phyloP scores from a whole-genome alignment of 1,140 invertebrate species.

The Cryptotermes secundus region DNA sequence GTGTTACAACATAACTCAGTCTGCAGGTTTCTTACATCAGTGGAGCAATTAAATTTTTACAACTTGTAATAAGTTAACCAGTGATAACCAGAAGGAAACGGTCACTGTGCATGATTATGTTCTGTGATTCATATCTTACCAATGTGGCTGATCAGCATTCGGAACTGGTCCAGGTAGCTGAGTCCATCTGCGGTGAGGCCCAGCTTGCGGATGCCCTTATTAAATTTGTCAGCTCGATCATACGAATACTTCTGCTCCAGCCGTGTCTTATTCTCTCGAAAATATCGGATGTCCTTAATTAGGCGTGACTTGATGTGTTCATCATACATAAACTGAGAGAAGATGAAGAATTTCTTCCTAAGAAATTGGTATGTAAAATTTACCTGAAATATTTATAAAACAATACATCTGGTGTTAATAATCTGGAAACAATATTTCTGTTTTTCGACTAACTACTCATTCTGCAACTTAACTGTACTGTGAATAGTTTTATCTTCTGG shows the following conservation, averaged over 20 bases:
- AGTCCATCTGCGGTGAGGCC: slow-evolving; percentile 80
- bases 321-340: slow-evolving; percentile 97
- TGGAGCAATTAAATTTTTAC: too few relatives aligned
- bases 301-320: slow-evolving; percentile 97
- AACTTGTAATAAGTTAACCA: too few relatives aligned
- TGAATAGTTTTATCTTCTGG: too few relatives aligned
- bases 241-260: slow-evolving; percentile 71
- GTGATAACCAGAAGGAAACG: too few relatives aligned
- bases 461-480: too few relatives aligned
- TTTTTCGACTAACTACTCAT: too few relatives aligned
- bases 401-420: background rate
- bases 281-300: slow-evolving; percentile 82
- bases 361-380: slow-evolving; percentile 98
- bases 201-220: slow-evolving; percentile 86
- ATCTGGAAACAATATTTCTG: slow-evolving; percentile 21
- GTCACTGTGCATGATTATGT: too few relatives aligned
- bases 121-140: slow-evolving; percentile 52
- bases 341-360: slow-evolving; percentile 88
- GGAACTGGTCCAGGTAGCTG: slow-evolving; percentile 91
- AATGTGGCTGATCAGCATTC: slow-evolving; percentile 89
- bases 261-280: slow-evolving; percentile 59
- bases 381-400: slow-evolving; percentile 54
- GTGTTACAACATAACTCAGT: too few relatives aligned
- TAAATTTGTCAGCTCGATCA: slow-evolving; percentile 93
- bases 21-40: too few relatives aligned